A percentile compares a stretch with the other conserved stretches of the same genome.
These are phyloP conservation scores for Poeciliopsis turneri DNA, from an alignment of 2,797 vertebrate species.

Conservation along the genomic window DNA sequence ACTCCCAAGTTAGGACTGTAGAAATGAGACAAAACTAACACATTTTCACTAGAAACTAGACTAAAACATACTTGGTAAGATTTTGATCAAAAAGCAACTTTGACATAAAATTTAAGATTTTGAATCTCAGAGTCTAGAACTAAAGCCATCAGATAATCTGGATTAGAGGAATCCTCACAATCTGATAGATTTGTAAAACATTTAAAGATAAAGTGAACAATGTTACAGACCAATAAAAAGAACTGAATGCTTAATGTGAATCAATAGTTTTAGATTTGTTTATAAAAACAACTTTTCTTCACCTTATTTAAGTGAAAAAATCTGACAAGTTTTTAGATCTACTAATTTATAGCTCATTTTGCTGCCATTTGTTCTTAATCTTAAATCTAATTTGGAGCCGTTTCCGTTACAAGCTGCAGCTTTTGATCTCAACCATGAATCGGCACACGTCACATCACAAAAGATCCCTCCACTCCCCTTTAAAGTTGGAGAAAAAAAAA, in stretches of 20 bases:
- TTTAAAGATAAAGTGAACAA: neutral
- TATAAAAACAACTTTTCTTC: too few species aligned
- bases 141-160: neutral
- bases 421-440: constrained; percentile 62
- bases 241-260: neutral
- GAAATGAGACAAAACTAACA: too few species aligned
- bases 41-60: too few species aligned
- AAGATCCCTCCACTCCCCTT: constrained; percentile 29
- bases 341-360: neutral
- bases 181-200: neutral
- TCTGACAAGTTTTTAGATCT: neutral
- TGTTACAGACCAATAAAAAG: neutral
- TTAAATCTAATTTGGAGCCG: constrained; percentile 5
- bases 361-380: constrained; percentile 11
- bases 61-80: too few species aligned
- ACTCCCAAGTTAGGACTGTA: too few species aligned
- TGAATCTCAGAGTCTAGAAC: neutral
- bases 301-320: neutral
- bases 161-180: neutral
- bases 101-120: neutral
- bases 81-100: neutral
- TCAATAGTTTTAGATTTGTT: neutral
- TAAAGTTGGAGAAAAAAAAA: constrained; percentile 26
- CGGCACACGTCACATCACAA: constrained; percentile 66
- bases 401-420: constrained; percentile 37